A percentile compares a stretch with the other conserved stretches of the same genome.
Evolutionary conservation across 2,797 vertebrate genomes (phyloP).

Genomic region (Lithobates pipiens): DNA sequence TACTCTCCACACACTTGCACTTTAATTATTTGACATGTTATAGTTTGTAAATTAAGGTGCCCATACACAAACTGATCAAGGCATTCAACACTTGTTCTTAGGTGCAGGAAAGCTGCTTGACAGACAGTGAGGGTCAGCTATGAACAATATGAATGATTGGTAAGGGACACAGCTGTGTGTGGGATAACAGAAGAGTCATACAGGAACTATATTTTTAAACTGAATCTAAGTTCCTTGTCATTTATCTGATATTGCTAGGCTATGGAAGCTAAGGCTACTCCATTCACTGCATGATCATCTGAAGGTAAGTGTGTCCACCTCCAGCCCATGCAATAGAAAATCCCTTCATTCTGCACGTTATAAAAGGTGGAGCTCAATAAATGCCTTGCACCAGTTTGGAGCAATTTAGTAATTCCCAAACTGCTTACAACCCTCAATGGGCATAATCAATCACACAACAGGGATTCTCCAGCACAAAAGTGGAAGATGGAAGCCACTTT

Average conservation of each 20-base stretch:
- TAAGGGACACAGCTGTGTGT: not conserved
- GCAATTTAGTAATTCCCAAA: too few species aligned
- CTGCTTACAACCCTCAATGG: too few species aligned
- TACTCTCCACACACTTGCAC: not conserved
- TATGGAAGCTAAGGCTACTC: not conserved
- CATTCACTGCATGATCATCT: not conserved
- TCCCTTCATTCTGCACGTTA: not conserved
- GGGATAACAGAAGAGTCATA: not conserved
- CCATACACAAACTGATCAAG: not conserved
- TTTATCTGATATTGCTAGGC: not conserved
- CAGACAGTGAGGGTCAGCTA: not conserved
- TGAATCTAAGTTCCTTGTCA: not conserved
- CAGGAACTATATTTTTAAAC: too few species aligned
- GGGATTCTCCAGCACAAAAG: too few species aligned
- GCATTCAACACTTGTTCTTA: not conserved
- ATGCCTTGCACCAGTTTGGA: too few species aligned
- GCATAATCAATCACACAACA: too few species aligned
- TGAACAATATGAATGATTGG: not conserved
- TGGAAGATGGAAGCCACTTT: too few species aligned
- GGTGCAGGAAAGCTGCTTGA: too few species aligned
- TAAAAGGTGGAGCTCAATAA: too few species aligned
- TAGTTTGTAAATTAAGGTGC: not conserved
- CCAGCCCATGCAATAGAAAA: not conserved
- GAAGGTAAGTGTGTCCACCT: not conserved
- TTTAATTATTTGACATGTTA: not conserved